phyloP scores from a whole-genome alignment of 2,113 vertebrate genomes.

The Eulacestoma nigropectus region DNA sequence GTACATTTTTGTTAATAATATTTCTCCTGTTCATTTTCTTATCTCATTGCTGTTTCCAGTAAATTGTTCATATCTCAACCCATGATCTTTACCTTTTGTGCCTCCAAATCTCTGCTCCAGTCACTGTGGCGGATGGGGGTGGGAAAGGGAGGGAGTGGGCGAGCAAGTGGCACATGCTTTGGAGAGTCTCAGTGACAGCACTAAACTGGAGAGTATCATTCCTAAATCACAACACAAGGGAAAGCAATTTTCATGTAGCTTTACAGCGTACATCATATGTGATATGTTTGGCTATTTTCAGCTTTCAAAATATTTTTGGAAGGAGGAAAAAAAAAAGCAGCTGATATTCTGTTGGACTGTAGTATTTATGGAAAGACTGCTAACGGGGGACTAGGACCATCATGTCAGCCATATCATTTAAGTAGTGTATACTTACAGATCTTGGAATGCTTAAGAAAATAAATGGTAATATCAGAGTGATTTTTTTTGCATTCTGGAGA shows the following conservation, averaged over 20 bases:
- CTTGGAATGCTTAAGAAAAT: not conserved
- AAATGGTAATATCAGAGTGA: not conserved
- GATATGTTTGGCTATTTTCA: not conserved
- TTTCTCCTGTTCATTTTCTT: not conserved
- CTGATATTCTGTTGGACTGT: not conserved
- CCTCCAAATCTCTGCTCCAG: not conserved
- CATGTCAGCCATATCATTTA: not conserved
- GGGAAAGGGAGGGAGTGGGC: too few relatives aligned
- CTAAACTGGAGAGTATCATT: not conserved
- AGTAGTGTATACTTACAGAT: not conserved
- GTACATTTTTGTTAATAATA: not conserved
- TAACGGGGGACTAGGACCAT: not conserved
- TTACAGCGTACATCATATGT: not conserved
- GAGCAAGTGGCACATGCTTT: not conserved
- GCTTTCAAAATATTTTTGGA: not conserved
- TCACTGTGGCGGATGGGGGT: fast-evolving
- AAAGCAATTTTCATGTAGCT: not conserved
- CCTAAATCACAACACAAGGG: not conserved
- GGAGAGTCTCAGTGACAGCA: too few relatives aligned
- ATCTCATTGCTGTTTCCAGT: not conserved
- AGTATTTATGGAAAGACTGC: not conserved
- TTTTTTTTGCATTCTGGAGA: not conserved
- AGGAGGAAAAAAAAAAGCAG: not conserved
- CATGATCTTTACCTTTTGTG: not conserved
- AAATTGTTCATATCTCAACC: not conserved